These are phyloP conservation scores for Australoheros facetus DNA, from an alignment of 2,797 vertebrate genomes.

Conservation along the genomic window DNA sequence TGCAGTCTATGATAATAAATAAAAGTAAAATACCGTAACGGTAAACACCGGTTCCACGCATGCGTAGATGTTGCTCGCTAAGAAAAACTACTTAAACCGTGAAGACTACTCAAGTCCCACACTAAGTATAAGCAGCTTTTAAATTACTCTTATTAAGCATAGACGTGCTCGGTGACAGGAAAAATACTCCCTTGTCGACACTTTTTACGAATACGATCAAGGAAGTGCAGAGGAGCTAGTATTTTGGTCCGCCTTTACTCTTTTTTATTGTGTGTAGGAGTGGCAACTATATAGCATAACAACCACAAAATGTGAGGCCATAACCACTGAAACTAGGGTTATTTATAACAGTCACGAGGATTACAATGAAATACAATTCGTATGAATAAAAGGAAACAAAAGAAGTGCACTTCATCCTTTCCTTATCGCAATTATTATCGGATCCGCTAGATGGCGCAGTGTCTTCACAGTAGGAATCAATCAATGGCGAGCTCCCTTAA, in stretches of 20 bases:
- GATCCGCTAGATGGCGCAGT: constrained; percentile 62
- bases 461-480: constrained; percentile 3
- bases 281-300: not conserved
- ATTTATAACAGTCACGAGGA: not conserved
- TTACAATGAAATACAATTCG: too few species aligned
- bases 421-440: constrained; percentile 13
- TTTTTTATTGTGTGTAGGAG: constrained; percentile 15
- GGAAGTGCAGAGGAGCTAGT: not conserved
- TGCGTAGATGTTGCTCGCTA: not conserved
- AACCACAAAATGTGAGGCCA: not conserved
- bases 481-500: not conserved
- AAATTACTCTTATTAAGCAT: not conserved
- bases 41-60: not conserved
- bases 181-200: too few species aligned
- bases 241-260: not conserved
- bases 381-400: too few species aligned
- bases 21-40: not conserved
- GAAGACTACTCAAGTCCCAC: not conserved
- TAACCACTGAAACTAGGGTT: accelerated
- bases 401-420: not conserved
- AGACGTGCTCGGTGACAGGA: not conserved
- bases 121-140: not conserved
- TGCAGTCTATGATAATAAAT: not conserved
- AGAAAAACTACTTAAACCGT: not conserved
- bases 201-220: not conserved